Evolutionary conservation across 2,797 vertebrate genomes (phyloP).

Genomic region (Triplophysa bombifrons): DNA sequence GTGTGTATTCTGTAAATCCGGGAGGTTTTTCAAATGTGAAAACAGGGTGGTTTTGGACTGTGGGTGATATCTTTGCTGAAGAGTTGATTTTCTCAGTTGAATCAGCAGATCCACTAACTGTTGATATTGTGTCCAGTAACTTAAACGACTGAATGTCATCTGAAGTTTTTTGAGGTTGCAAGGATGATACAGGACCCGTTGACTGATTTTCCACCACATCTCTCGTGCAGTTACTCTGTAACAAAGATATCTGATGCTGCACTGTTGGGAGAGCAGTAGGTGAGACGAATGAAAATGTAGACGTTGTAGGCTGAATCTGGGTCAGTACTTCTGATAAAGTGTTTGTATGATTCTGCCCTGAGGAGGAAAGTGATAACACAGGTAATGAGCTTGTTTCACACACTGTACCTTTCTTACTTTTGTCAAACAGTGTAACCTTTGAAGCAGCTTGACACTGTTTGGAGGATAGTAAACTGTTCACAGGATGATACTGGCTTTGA

Average conservation of each 20-base stretch:
- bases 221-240: not conserved
- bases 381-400: conserved; percentile 4
- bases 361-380: conserved; percentile 3
- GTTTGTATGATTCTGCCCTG: conserved; percentile 26
- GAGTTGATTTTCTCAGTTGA: conserved; percentile 1
- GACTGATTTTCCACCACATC: conserved; percentile 1
- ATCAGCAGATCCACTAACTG: conserved; percentile 10
- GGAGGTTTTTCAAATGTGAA: conserved; percentile 17
- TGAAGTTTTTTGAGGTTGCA: conserved; percentile 40
- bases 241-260: conserved; percentile 19
- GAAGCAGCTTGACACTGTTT: conserved; percentile 33
- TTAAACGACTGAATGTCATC: conserved; percentile 18
- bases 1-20: conserved; percentile 23
- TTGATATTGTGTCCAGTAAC: conserved; percentile 25
- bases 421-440: conserved; percentile 15
- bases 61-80: not conserved
- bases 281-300: conserved; percentile 20
- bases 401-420: conserved; percentile 35
- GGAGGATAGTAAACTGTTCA: conserved; percentile 13
- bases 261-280: not conserved
- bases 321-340: conserved; percentile 2
- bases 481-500: conserved; percentile 29
- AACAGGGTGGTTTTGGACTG: conserved; percentile 30
- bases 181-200: conserved; percentile 51
- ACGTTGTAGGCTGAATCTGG: conserved; percentile 12